phyloP scores from a whole-genome alignment of 30 jellyfish, hydroid and myxozoan species.

The Cassiopea andromeda region DNA sequence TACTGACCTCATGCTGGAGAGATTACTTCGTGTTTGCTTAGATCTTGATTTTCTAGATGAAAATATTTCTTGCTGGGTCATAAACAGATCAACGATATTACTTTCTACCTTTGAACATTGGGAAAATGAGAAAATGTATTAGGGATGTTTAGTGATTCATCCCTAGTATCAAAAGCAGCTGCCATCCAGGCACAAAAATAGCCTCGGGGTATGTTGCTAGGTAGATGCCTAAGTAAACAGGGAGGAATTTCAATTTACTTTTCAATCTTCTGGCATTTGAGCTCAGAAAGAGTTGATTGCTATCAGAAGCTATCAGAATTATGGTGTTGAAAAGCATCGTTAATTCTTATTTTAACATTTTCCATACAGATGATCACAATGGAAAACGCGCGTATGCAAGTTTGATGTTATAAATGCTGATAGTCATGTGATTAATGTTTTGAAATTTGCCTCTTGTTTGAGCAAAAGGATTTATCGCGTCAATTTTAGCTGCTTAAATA shows the following conservation, averaged over 20 bases:
- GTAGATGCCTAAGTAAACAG: background rate
- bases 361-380: background rate
- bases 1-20: too few species aligned
- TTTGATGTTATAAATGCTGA: background rate
- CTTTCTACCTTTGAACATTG: too few species aligned
- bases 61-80: too few species aligned
- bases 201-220: background rate
- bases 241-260: background rate
- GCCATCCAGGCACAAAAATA: too few species aligned
- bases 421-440: background rate
- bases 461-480: background rate
- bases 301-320: background rate
- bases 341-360: too few species aligned
- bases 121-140: too few species aligned
- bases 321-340: background rate
- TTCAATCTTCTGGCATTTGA: background rate
- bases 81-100: too few species aligned
- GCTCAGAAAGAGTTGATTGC: background rate
- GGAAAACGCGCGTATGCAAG: background rate
- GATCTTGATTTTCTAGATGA: too few species aligned
- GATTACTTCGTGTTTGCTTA: too few species aligned
- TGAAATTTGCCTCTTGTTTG: background rate
- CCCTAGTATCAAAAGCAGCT: too few species aligned
- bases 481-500: background rate
- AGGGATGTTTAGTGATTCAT: too few species aligned